Conservation (phyloP, 2,888 invertebrate species). For the Ennomos fuscantarius region DNA sequence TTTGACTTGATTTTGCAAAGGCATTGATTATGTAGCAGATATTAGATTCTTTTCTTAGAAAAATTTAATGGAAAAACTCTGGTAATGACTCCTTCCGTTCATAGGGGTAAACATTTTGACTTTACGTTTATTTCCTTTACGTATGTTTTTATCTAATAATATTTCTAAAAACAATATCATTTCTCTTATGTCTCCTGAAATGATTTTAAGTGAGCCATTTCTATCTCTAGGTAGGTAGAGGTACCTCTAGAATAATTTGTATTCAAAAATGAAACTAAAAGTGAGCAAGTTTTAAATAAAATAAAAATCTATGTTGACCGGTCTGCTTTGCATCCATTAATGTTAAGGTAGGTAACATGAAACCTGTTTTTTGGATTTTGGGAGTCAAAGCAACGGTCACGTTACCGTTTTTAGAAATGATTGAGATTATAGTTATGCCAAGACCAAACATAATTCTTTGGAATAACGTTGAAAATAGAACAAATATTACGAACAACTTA, state of each 20-base stretch:
- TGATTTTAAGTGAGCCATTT: conserved; percentile 21
- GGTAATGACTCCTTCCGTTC: background rate
- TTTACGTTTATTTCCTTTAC: too few species aligned
- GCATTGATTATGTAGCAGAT: conserved; percentile 39
- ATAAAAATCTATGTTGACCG: conserved; percentile 31
- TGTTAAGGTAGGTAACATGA: conserved; percentile 37
- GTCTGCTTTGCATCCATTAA: conserved; percentile 25
- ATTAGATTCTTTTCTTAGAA: background rate
- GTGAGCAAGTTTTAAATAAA: conserved; percentile 31
- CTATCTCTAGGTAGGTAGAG: conserved; percentile 36
- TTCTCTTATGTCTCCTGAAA: too few species aligned
- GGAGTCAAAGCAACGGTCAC: conserved; percentile 35
- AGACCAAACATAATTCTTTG: conserved; percentile 29
- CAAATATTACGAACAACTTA: too few species aligned
- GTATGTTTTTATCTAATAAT: too few species aligned
- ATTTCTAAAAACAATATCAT: too few species aligned
- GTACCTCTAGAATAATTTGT: conserved; percentile 27
- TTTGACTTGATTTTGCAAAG: conserved; percentile 62
- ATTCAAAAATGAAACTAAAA: conserved; percentile 38
- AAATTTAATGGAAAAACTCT: conserved; percentile 3
- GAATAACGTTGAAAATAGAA: too few species aligned
- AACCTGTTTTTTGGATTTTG: conserved; percentile 33
- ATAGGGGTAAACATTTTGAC: background rate
- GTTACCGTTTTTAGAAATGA: conserved; percentile 30
- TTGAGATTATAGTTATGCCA: conserved; percentile 30